These are phyloP conservation scores for Dipodomys merriami DNA, from an alignment of 2,113 vertebrate species.

Conservation along the genomic window DNA sequence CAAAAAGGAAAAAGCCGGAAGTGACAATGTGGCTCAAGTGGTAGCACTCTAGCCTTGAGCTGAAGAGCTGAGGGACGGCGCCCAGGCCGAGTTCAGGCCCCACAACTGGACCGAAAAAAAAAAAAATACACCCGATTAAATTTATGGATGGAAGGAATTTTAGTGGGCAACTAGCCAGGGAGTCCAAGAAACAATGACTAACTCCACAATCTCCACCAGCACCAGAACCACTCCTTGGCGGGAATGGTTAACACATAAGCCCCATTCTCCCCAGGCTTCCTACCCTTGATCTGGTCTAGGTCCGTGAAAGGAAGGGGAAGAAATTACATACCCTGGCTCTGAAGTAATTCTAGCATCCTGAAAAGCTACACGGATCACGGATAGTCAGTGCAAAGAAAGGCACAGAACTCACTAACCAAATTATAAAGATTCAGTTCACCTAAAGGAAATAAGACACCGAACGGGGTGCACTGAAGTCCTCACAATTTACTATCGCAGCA, in stretches of 20 bases:
- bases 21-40: no score
- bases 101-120: no score
- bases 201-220: not conserved
- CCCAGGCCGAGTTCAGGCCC: no score
- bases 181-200: not conserved
- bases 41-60: no score
- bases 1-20: no score
- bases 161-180: not conserved
- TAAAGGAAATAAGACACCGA: not conserved
- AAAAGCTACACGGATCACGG: not conserved
- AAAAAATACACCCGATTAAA: constrained; percentile 39
- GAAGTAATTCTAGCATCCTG: constrained; percentile 62
- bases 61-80: no score
- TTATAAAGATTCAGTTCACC: not conserved
- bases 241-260: not conserved
- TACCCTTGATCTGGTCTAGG: not conserved
- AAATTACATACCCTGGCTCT: constrained; percentile 59
- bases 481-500: not conserved
- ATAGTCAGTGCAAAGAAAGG: not conserved
- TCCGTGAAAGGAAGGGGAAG: constrained; percentile 26
- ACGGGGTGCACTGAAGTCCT: not conserved
- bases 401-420: not conserved
- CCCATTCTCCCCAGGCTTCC: not conserved
- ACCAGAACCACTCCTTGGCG: not conserved
- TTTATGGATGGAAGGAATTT: not conserved